phyloP scores from a whole-genome alignment of 1,140 invertebrate genomes.

The Magallana ariakensis region DNA sequence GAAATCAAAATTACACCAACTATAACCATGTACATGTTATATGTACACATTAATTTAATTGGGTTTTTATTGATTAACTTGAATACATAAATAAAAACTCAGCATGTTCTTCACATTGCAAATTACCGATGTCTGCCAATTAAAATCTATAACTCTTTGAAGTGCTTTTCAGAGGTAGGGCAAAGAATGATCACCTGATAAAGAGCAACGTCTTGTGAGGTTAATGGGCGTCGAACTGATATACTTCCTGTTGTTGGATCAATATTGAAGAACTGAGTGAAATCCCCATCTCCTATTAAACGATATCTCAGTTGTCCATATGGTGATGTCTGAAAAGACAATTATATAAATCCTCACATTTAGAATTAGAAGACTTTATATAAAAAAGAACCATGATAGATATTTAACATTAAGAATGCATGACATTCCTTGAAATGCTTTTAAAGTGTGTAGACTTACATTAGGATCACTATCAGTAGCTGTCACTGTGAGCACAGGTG shows the following conservation, averaged over 20 bases:
- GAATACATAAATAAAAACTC: too few relatives aligned
- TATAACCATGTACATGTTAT: background rate
- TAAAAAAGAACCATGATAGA: background rate
- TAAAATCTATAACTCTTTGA: too few relatives aligned
- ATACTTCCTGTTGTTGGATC: constrained; percentile 62
- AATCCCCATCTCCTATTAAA: constrained; percentile 73
- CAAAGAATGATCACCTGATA: constrained; percentile 56
- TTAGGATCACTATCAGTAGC: constrained; percentile 69
- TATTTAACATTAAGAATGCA: background rate
- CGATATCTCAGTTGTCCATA: constrained; percentile 62
- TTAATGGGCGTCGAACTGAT: constrained; percentile 52
- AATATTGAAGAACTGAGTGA: constrained; percentile 62
- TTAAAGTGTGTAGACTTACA: constrained; percentile 29
- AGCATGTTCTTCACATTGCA: too few relatives aligned
- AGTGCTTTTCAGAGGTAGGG: too few relatives aligned
- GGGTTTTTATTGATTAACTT: too few relatives aligned
- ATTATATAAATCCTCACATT: background rate
- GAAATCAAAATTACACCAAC: background rate
- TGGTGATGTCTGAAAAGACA: constrained; percentile 50
- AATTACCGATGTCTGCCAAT: too few relatives aligned
- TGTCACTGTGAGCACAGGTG: constrained; percentile 60
- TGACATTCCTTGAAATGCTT: too few relatives aligned
- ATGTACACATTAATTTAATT: too few relatives aligned
- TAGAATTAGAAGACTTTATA: background rate
- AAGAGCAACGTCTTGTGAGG: constrained; percentile 52